phyloP scores from a whole-genome alignment of 53 echinoderm and acorn worm species.

The Pentamera pediparva region DNA sequence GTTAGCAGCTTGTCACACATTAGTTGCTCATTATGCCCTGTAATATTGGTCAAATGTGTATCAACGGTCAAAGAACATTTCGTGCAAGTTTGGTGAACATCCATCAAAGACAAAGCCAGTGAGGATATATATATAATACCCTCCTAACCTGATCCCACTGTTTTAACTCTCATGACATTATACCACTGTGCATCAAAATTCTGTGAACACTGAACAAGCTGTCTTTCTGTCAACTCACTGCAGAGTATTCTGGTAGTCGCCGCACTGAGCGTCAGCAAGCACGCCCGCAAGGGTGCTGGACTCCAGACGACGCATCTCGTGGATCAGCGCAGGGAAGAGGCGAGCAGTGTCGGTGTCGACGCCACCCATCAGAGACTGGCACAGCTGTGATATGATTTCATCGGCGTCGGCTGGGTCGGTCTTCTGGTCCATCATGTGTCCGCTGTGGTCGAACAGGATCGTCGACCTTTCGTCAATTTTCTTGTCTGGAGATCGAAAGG shows the following conservation, averaged over 20 bases:
- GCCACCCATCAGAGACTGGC: background rate
- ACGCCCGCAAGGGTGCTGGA: conserved; percentile 5
- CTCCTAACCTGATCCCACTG: too few relatives aligned
- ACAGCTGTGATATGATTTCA: conserved; percentile 30
- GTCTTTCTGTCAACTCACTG: too few relatives aligned
- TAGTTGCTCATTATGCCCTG: too few relatives aligned
- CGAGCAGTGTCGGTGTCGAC: conserved; percentile 44
- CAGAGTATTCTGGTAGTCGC: background rate
- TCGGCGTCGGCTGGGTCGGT: conserved; percentile 22
- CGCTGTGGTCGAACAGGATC: conserved; percentile 53
- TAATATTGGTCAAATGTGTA: too few relatives aligned
- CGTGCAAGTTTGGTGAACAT: too few relatives aligned
- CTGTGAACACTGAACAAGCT: too few relatives aligned
- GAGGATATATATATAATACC: too few relatives aligned
- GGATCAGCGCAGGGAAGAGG: conserved; percentile 47
- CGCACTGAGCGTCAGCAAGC: background rate
- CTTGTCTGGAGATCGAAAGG: conserved; percentile 14
- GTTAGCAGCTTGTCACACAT: too few relatives aligned
- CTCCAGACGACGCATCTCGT: conserved; percentile 19
- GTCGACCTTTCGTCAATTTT: conserved; percentile 26
- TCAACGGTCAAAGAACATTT: too few relatives aligned
- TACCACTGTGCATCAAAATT: too few relatives aligned
- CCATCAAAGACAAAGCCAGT: too few relatives aligned
- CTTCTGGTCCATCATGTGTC: background rate
- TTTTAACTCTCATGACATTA: too few relatives aligned